Conservation (phyloP, 2,113 vertebrate species). For the Ammodytes dubius region DNA sequence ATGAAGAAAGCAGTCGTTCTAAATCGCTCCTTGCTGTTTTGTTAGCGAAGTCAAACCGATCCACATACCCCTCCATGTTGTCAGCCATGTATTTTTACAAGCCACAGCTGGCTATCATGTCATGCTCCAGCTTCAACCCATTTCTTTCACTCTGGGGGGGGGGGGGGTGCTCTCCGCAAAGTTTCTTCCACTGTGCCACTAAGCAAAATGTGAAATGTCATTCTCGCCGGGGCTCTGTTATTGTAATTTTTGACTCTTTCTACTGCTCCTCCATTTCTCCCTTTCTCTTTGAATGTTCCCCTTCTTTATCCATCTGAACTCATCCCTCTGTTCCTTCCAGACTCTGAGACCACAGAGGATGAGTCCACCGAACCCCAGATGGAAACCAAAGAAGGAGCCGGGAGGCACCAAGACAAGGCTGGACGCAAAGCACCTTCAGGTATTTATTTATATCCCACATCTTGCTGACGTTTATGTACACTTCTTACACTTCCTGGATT, state of each 20-base stretch:
- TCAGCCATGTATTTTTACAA: slow-evolving; percentile 49
- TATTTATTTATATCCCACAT: slow-evolving; percentile 43
- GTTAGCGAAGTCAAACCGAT: background rate
- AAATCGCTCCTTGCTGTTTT: slow-evolving; percentile 25
- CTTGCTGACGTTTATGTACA: too few relatives aligned
- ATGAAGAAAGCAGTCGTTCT: background rate
- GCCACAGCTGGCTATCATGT: slow-evolving; percentile 61
- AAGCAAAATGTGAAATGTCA: slow-evolving; percentile 63
- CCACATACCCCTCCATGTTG: background rate
- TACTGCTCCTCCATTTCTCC: background rate
- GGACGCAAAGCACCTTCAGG: slow-evolving; percentile 88
- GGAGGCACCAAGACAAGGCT: slow-evolving; percentile 89
- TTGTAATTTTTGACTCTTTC: slow-evolving; percentile 16
- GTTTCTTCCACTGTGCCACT: slow-evolving; percentile 30
- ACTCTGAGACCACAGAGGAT: slow-evolving; percentile 98
- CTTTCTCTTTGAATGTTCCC: background rate
- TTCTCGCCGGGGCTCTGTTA: slow-evolving; percentile 31
- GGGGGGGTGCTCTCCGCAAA: background rate
- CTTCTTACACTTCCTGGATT: background rate
- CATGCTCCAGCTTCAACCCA: slow-evolving; percentile 49
- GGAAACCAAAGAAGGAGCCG: slow-evolving; percentile 86
- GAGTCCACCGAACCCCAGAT: slow-evolving; percentile 93
- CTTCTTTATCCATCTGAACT: slow-evolving; percentile 1
- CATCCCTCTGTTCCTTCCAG: slow-evolving; percentile 73
- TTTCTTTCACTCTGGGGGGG: slow-evolving; percentile 50